Evolutionary conservation across 37 sponge, comb jelly and placozoan species (phyloP).

Genomic region (Sycon ciliatum): DNA sequence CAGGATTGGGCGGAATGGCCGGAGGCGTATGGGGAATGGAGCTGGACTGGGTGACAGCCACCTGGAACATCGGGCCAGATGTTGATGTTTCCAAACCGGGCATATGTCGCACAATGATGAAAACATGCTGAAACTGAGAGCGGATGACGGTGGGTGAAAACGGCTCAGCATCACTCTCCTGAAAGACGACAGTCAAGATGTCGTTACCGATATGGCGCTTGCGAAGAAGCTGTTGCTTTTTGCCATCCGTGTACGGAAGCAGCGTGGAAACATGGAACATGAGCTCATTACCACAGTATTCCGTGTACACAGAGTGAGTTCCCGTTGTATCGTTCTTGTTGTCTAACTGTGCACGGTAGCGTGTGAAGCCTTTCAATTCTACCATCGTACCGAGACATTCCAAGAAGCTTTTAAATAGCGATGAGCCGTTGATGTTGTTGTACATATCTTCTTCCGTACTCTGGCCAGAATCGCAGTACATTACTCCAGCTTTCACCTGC

Average conservation of each 20-base stretch:
- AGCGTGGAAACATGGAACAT: constrained; percentile 97
- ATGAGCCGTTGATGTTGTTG: too few species aligned
- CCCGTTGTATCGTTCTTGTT: constrained; percentile 88
- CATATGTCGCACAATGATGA: constrained; percentile 83
- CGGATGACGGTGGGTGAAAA: constrained; percentile 75
- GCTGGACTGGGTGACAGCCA: constrained; percentile 59
- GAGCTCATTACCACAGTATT: constrained; percentile 54
- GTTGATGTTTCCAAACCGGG: too few species aligned
- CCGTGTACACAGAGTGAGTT: constrained; percentile 71
- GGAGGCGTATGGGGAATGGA: constrained; percentile 87
- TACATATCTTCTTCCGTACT: constrained; percentile 84
- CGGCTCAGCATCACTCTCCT: constrained; percentile 72
- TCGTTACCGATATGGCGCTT: constrained; percentile 97
- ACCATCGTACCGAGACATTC: constrained; percentile 68
- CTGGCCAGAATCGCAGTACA: constrained; percentile 82
- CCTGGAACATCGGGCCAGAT: too few species aligned
- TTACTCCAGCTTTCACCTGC: constrained; percentile 70
- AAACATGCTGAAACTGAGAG: constrained; percentile 94
- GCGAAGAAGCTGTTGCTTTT: constrained; percentile 83
- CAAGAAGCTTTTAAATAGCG: constrained; percentile 87
- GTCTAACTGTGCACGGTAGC: constrained; percentile 78
- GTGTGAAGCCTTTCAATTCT: constrained; percentile 67
- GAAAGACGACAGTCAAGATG: constrained; percentile 92
- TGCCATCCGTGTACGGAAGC: constrained; percentile 64
- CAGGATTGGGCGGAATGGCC: constrained; percentile 49